Evolutionary conservation across 1,140 invertebrate species (phyloP), one percentile per base, ranked within the genome.

Genomic region (Sitobion miscanthi): DNA sequence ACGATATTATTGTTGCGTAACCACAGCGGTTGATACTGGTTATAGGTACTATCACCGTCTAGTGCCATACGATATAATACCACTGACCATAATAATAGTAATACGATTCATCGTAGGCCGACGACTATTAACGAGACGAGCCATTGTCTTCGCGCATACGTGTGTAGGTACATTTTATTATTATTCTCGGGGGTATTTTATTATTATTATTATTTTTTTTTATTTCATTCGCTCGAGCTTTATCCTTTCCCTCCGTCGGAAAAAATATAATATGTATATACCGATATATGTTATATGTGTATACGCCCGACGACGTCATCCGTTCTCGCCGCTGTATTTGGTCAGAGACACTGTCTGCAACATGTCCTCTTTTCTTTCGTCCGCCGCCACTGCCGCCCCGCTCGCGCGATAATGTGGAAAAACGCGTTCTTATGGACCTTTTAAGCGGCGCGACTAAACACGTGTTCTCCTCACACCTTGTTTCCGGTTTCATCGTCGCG

Each of bases 391-490:
- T 25, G 42, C 62, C 25, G n/a, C 21, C 23, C 38, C 87, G 47
- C 86, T 69, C 62, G 47, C 17, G 87, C 49, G 88, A 89, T 89
- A 89, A 88, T 88, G 87, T 88, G 7, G 89, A 49, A 83, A 92
- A 92, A 92, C 90, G 90, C 90, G 90, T 92, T 92, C 42, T 83
- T 21, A 20, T 69, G 23, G 45, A 92, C 47, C 9, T 83, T 91
- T 35, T 83, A 25, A 38, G 88, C 52, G n/a, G n/a, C 35, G 90
- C 45, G 90, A 92, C 77, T 2, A 92, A 83, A 92, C 90, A 83
- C 35, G 77, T 92, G 90, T 92, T 82, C 45, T 49, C 7, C 38
- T 83, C 69, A 9, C 62, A 20, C 69, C 69, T 83, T 23, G 62
- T 92, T 92, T 83, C 90, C 69, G 69, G 90, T 92, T 92, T 83